Base-by-base conservation (phyloP, 2,797 vertebrate species). In the Salarias fasciatus region DNA sequence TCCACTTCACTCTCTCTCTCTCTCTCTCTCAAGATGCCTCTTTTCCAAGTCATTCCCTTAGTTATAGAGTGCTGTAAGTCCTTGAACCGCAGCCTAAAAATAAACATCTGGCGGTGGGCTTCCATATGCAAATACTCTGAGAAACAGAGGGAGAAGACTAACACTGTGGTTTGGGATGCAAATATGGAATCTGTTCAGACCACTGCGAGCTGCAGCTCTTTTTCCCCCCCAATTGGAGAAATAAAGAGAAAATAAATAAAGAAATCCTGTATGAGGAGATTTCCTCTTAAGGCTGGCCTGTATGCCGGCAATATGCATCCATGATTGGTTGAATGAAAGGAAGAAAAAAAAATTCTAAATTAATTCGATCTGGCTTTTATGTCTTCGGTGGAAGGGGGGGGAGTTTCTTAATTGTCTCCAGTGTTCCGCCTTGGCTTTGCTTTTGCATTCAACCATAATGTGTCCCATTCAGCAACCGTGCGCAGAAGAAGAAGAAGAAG, bases 331-430 rank as follows among this genome's bases (percentile, higher is more conserved):
- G 85, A 89, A 86, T 85, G 76, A 79, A 86, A 65, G 74, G 80
- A 79, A 81, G 87, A 80, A 84, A 82, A 80, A 84, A 82, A 83
- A 87, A 87, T 77, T 82, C 76, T 72, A 92, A 93, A 93, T 92
- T 82, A 92, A 94, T 93, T 93, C 81, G 92, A 90, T 91, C 82
- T 92, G 92, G 92, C 91, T 93, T 92, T 94, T 93, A 92, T 92
- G 87, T 91, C 87, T 90, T 88, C 80, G 80, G 85, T 85, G 72
- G 87, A 89, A 73, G 71, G 80, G 81, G 84, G 77, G 87, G 83
- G 77, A 75, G 88, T 79, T 78, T 85, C 74, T 87, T 91, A 91
- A 93, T 94, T 92, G 91, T 92, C 92, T 89, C 69, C 53, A 76
- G 82, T 88, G 89, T 92, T 92, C 84, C 82, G 86, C 88, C 85